Conservation (phyloP, 2,797 vertebrate genomes). For the Limosa lapponica region DNA sequence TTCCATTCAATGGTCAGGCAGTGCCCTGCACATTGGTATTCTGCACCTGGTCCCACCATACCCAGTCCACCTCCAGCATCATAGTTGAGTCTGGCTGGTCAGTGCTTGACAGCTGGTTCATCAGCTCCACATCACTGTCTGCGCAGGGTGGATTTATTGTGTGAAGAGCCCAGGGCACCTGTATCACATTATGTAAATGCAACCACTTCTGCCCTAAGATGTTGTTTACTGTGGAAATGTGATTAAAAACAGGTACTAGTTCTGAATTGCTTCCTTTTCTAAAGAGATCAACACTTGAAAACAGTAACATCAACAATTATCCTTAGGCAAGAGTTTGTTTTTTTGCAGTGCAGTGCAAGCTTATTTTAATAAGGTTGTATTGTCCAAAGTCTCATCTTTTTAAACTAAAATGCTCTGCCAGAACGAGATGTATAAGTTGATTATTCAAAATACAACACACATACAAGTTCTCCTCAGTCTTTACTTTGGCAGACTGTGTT, state of each 20-base stretch:
- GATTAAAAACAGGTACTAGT: neutral
- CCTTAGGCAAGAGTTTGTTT: neutral
- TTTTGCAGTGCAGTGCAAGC: neutral
- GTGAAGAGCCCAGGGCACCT: constrained; percentile 25
- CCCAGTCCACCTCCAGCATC: neutral
- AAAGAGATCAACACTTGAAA: neutral
- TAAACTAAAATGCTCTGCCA: neutral
- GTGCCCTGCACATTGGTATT: neutral
- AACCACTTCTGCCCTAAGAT: neutral
- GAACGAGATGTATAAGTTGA: constrained; percentile 8
- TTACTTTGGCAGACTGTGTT: constrained; percentile 13
- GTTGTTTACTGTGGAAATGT: neutral
- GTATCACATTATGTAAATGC: constrained; percentile 24
- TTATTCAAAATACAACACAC: neutral
- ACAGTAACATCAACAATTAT: neutral
- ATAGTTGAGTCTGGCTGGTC: constrained; percentile 16
- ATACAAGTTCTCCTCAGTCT: neutral
- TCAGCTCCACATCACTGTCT: constrained; percentile 17
- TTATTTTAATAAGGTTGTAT: neutral
- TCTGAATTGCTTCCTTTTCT: neutral
- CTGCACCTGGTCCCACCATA: constrained; percentile 54
- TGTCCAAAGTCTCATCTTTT: neutral
- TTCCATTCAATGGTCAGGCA: constrained; percentile 24
- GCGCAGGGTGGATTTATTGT: constrained; percentile 18
- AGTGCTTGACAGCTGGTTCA: constrained; percentile 55